Conservation (phyloP, 2,888 invertebrate species). For the Sceliomorpha sp. region DNA sequence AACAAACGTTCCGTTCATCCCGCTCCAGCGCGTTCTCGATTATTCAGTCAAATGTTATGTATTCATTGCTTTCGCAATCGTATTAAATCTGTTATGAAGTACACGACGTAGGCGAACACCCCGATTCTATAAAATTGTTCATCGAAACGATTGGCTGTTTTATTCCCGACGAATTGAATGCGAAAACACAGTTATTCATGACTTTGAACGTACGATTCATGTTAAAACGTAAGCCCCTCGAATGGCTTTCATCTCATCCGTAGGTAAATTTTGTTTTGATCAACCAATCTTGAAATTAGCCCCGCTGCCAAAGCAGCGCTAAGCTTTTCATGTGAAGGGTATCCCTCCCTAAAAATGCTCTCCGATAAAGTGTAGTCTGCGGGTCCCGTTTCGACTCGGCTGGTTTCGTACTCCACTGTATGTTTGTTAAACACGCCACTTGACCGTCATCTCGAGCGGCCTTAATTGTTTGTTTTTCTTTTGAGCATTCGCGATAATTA, state of each 20-base stretch:
- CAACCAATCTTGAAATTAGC: conserved; percentile 55
- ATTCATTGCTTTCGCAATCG: no score
- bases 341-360: conserved; percentile 25
- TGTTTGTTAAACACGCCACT: conserved; percentile 74
- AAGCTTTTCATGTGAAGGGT: conserved; percentile 46
- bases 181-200: conserved; percentile 54
- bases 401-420: conserved; percentile 16
- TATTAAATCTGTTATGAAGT: no score
- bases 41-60: no score
- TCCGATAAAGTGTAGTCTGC: conserved; percentile 19
- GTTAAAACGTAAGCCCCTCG: conserved; percentile 37
- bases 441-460: conserved; percentile 71
- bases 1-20: no score
- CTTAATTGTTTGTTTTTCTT: conserved; percentile 75
- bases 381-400: conserved; percentile 24
- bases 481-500: conserved; percentile 74
- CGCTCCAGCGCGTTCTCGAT: no score
- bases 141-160: conserved; percentile 53
- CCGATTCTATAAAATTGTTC: conserved; percentile 47
- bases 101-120: no score
- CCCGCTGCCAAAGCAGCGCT: conserved; percentile 34
- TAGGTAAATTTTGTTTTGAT: conserved; percentile 45
- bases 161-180: conserved; percentile 55
- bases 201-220: conserved; percentile 37
- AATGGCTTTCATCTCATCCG: conserved; percentile 29